Evolutionary conservation across 2,888 invertebrate genomes (phyloP), one percentile per base, ranked within the genome.

Genomic region (Mesorhabditis spiculigera): DNA sequence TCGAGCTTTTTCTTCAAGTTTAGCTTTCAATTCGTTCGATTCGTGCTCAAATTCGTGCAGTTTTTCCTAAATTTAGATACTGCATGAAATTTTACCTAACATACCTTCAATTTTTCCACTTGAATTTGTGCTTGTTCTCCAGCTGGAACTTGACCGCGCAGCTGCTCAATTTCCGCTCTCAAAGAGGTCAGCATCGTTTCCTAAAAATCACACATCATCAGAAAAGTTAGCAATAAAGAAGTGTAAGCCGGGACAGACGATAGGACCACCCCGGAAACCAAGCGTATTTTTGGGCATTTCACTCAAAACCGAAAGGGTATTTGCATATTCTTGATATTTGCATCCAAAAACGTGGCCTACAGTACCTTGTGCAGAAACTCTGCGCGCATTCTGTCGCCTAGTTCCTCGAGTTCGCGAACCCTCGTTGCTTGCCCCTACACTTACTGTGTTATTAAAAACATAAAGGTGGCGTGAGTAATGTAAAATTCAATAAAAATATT

Each of bases 171-270:
- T 65, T 76, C 74, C 4, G 62, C 63, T 1, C 78, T 68, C 44
- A 77, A 68, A 16, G 74, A 74, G 10, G 72, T 43, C 8, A 78
- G 65, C 10, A 78, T 61, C 41, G 76, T 75, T 69, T 78, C 78
- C 78, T 78, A 71, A 58, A 74, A 73, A 13, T 1, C 1, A 28
- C 28, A 1, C 28, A 28, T 28, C 1, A 1, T 28, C 3, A 1
- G 28, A 28, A 28, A 28, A 28, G 28, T 28, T 28, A 28, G 28
- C 28, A 28, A 28, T 28, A 28, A 28, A 28, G 28, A 28, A 28
- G 28, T 28, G 28, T 28, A 28, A 28, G 28, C 28, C 28, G 28
- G 28, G 28, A 28, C 28, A 28, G 28, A 28, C 28, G 28, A 28
- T 28, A 28, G 28, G 28, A 28, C 28, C 28, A 28, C 28, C 28